Base-by-base conservation (phyloP, 2,888 invertebrate genomes). In the Zygaena filipendulae region DNA sequence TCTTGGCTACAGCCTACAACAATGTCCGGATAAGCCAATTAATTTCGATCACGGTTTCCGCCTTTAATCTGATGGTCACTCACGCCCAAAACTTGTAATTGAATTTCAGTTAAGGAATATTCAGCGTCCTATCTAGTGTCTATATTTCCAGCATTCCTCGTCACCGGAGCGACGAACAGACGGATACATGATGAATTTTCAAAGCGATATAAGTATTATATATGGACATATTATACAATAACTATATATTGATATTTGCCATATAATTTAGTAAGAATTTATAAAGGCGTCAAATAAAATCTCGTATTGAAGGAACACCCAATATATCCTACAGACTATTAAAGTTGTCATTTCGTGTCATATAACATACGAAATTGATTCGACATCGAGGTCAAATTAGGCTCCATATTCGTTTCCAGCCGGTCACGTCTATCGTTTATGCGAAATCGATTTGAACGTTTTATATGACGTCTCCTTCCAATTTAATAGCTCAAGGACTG, bases 401-500 rank as follows among this genome's bases (percentile, higher is more conserved):
- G 51, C 46, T 47, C 46, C 51, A 54, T 53, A 59, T 53, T 57
- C 54, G 53, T 60, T 51, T 53, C 49, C 49, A 50, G 49, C 54
- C 55, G 60, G 70, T 72, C 72, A 75, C 74, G 75, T 75, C 60
- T 62, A 66, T 55, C 67, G 64, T 77, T 79, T 77, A 77, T 75
- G 69, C 52, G 72, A 75, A 79, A 79, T 79, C 77, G 75, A 79
- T 77, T 57, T 57, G 44, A 49, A 43, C 70, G 58, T 67, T 79
- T 75, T 75, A 79, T 75, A 69, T 62, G 69, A 70, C 71, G 59
- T 71, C 63, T 68, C 67, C 67, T 61, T 55, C 62, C 64, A 70
- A 64, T 77, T 77, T 77, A 77, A 79, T 70, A 55, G 70, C 66
- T 50, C 34, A 45, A 52, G 56, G 69, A 72, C 72, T 68, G 72